Evolutionary conservation across 1,140 invertebrate species (phyloP).

Genomic region (Neodiprion virginianus): DNA sequence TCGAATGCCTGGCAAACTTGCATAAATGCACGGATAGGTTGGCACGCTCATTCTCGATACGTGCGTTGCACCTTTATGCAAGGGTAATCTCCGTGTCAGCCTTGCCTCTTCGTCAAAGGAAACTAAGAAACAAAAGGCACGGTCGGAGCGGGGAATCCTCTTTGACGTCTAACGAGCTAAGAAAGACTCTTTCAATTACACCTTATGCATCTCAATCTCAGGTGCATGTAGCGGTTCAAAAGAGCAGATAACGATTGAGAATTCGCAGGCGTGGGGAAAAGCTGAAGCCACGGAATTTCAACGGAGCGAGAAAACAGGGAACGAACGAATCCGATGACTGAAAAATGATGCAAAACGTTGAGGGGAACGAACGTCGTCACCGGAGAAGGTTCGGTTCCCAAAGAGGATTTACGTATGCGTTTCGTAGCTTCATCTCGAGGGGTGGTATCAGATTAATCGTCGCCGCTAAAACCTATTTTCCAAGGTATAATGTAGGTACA

Average conservation of each 20-base stretch:
- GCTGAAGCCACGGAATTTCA: too few species aligned
- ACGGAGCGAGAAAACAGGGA: too few species aligned
- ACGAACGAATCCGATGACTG: too few species aligned
- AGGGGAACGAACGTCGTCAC: neutral
- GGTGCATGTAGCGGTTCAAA: too few species aligned
- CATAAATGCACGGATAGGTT: too few species aligned
- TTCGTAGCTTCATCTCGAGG: neutral
- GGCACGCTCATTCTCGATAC: too few species aligned
- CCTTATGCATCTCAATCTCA: too few species aligned
- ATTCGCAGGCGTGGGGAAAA: neutral
- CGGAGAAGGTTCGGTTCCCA: neutral
- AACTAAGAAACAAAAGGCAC: too few species aligned
- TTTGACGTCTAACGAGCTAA: constrained; percentile 2
- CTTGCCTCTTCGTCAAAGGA: neutral
- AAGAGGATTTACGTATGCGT: neutral
- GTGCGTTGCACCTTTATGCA: neutral
- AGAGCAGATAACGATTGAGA: neutral
- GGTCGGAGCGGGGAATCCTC: neutral
- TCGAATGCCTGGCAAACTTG: too few species aligned
- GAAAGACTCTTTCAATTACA: neutral
- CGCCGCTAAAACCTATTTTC: neutral
- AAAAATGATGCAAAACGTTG: too few species aligned
- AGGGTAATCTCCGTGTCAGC: neutral
- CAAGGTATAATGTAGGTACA: neutral
- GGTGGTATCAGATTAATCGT: neutral